Evolutionary conservation across 2,888 invertebrate species (phyloP).

Genomic region (Drosophila austrosaltans): DNA sequence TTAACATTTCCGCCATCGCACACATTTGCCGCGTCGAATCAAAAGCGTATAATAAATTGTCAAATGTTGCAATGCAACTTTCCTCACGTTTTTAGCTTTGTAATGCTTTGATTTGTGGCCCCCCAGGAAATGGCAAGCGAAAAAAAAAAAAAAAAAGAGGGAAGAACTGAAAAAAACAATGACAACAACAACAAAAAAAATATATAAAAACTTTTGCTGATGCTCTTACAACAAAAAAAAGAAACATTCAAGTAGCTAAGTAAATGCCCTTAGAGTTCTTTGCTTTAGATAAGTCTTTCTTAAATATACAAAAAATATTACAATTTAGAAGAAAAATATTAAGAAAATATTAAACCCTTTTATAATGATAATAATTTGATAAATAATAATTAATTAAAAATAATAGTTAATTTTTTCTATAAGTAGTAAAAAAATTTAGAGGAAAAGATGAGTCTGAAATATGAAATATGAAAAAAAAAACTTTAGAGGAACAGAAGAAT

Average conservation of each 20-base stretch:
- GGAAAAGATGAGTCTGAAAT: too few relatives aligned
- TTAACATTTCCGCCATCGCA: constrained; percentile 74
- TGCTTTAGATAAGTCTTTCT: not conserved
- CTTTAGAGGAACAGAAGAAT: too few relatives aligned
- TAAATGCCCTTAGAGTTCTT: not conserved
- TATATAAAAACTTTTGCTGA: constrained; percentile 70
- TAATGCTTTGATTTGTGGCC: constrained; percentile 71
- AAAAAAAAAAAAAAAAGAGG: constrained; percentile 22
- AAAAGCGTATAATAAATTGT: constrained; percentile 71
- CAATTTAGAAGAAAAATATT: too few relatives aligned
- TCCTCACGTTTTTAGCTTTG: constrained; percentile 56
- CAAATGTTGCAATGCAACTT: constrained; percentile 65
- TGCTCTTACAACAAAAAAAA: constrained; percentile 40
- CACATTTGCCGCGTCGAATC: constrained; percentile 43
- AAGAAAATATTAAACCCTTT: too few relatives aligned
- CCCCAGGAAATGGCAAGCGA: constrained; percentile 46
- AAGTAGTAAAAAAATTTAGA: too few relatives aligned
- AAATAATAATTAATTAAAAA: too few relatives aligned
- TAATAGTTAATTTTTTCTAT: too few relatives aligned
- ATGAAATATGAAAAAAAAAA: too few relatives aligned
- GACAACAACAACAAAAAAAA: constrained; percentile 9
- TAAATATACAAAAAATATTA: not conserved
- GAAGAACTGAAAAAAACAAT: constrained; percentile 14
- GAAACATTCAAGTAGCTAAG: not conserved
- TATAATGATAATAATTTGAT: too few relatives aligned